Percentiles rank a stretch among this genome's conserved stretches.
Evolutionary conservation across 2,888 invertebrate genomes (phyloP).

Genomic region (Eristalis arbustorum): DNA sequence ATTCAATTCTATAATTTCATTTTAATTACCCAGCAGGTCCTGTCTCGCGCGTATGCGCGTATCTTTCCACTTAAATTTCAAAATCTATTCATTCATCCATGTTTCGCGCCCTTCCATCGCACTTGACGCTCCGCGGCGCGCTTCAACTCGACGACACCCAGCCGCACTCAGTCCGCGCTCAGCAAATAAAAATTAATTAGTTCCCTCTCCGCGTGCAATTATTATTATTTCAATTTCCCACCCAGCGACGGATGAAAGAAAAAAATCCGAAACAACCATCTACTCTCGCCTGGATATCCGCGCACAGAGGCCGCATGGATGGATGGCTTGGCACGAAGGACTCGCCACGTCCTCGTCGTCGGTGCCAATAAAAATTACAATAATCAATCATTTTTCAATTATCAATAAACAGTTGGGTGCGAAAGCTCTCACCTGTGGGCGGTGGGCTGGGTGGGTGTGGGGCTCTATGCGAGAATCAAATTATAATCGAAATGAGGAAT

Average conservation of each 20-base stretch:
- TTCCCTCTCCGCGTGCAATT: slow-evolving; percentile 15
- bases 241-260: not conserved
- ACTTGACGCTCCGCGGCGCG: not conserved
- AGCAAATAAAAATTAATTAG: slow-evolving; percentile 48
- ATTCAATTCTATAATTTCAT: slow-evolving; percentile 43
- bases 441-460: not conserved
- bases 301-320: not conserved
- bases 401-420: slow-evolving; percentile 40
- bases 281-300: not conserved
- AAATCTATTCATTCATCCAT: slow-evolving; percentile 23
- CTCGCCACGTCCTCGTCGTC: not conserved
- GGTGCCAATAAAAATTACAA: slow-evolving; percentile 16
- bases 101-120: not conserved
- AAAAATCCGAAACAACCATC: not conserved
- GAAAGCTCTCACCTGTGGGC: slow-evolving; percentile 23
- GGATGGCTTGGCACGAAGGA: not conserved
- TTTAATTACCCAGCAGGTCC: slow-evolving; percentile 39
- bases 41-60: not conserved
- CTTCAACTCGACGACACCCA: not conserved
- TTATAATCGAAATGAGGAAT: slow-evolving; percentile 26
- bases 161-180: not conserved
- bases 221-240: slow-evolving; percentile 43
- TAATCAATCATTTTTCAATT: slow-evolving; percentile 44
- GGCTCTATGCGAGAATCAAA: slow-evolving; percentile 7
- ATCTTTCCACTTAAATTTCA: slow-evolving; percentile 17